These are phyloP conservation scores for Geotrypetes seraphini DNA, from an alignment of 2,797 vertebrate species.

Conservation along the genomic window DNA sequence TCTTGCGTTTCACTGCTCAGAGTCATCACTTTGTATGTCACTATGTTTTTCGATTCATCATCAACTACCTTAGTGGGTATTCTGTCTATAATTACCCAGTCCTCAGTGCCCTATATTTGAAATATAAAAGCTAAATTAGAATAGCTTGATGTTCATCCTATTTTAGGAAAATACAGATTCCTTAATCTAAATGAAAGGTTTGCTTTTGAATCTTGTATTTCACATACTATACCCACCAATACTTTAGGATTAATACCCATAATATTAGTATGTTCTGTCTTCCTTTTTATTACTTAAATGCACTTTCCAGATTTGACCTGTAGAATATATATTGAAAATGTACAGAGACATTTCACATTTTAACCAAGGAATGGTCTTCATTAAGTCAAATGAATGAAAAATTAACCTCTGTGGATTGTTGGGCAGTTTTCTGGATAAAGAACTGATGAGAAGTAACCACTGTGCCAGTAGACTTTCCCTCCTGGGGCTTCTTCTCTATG, in stretches of 20 bases:
- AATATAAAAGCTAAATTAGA: slow-evolving; percentile 77
- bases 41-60: slow-evolving; percentile 63
- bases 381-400: slow-evolving; percentile 34
- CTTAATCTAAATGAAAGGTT: too few relatives aligned
- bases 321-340: too few relatives aligned
- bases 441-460: slow-evolving; percentile 53
- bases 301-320: too few relatives aligned
- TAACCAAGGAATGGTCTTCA: slow-evolving; percentile 6
- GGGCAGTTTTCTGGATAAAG: slow-evolving; percentile 58
- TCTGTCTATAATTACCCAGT: slow-evolving; percentile 79
- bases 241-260: too few relatives aligned
- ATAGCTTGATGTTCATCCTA: slow-evolving; percentile 26
- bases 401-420: slow-evolving; percentile 54
- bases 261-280: too few relatives aligned
- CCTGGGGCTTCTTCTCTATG: slow-evolving; percentile 47
- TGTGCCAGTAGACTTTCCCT: slow-evolving; percentile 44
- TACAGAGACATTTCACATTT: too few relatives aligned
- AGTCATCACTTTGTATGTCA: slow-evolving; percentile 70
- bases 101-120: slow-evolving; percentile 77
- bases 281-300: too few relatives aligned
- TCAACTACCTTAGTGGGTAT: slow-evolving; percentile 70
- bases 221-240: too few relatives aligned
- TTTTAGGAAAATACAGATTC: slow-evolving; percentile 34
- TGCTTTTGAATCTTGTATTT: too few relatives aligned
- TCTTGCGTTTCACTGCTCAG: slow-evolving; percentile 56